Evolutionary conservation across 2,113 vertebrate genomes (phyloP), one percentile per base, ranked within the genome.

Genomic region (Trogon melanurus): DNA sequence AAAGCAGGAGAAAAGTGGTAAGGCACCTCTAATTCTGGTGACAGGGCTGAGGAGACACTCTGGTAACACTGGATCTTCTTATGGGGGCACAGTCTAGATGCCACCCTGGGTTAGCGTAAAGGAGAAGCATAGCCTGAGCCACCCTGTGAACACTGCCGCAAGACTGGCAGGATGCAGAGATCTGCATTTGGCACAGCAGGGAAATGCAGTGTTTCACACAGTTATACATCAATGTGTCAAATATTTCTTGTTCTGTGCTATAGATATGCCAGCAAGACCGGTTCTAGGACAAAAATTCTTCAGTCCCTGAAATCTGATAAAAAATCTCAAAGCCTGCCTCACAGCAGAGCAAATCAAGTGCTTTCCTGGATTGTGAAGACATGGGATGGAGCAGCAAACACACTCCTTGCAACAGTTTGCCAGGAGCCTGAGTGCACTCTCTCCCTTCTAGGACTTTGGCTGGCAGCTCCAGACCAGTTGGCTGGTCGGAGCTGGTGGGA

Each of bases 61-160:
- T 60, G 25, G 22, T 34, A 66, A 70, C 22, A 17, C 1, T 70
- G 60, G 4, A n/a, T 67, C 32, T 81, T 84, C 51, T 54, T 25
- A 10, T 26, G 23, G 48, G 25, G 58, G 5, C 44, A 54, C 25
- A n/a, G n/a, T 19, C 21, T 34, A 93, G 23, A 34, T 1, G 0
- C 11, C 47, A 78, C 2, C 11, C 30, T 81, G 51, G 47, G 32
- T 22, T 1, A 5, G 30, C 11, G 10, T 38, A 27, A 73, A 87
- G 76, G 32, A 70, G 45, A 58, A 78, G 54, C 47, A 78, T n/a
- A 74, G 47, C 47, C 58, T 2, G 0, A 81, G 22, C 44, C 65
- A n/a, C 61, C 9, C 26, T 0, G 0, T 56, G 38, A 34, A 26
- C 29, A 64, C 2, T 3, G 2, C 18, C 1, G 6, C 1, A 2